phyloP scores from a whole-genome alignment of 2,797 vertebrate species.

The Fringilla coelebs region DNA sequence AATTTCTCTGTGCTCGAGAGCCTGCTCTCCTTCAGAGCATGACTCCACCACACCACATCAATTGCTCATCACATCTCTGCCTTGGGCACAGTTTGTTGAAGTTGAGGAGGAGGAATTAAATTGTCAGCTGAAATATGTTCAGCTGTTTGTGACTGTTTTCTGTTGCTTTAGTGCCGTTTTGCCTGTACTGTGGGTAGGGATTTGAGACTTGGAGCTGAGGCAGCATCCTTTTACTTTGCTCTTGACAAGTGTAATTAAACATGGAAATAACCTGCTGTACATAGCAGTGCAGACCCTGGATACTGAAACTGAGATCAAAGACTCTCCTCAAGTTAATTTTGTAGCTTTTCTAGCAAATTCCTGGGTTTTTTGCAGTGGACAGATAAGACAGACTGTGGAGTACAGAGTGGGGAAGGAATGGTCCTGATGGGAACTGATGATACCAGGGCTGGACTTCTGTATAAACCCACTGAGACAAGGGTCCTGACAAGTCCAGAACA shows the following conservation, averaged over 20 bases:
- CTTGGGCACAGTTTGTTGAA: neutral
- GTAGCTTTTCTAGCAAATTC: neutral
- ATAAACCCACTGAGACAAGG: neutral
- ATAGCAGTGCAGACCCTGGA: neutral
- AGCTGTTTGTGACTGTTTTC: neutral
- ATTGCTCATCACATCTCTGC: neutral
- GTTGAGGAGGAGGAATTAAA: neutral
- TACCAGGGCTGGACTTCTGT: neutral
- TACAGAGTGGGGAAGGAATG: neutral
- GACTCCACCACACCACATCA: neutral
- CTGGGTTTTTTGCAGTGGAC: neutral
- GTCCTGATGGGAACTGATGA: too few relatives aligned
- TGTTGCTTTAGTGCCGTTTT: neutral
- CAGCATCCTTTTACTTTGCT: neutral
- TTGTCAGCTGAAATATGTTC: neutral
- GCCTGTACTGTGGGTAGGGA: neutral
- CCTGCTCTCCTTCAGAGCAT: neutral
- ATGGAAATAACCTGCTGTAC: neutral
- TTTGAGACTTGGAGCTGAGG: neutral
- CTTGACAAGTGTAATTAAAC: neutral
- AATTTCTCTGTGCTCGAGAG: neutral
- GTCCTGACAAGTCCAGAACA: neutral
- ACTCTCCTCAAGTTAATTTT: neutral
- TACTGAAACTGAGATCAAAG: neutral
- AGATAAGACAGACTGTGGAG: neutral